Conservation (phyloP, 92 coral and sea anemone genomes). For the Chrysogorgia sp. region DNA sequence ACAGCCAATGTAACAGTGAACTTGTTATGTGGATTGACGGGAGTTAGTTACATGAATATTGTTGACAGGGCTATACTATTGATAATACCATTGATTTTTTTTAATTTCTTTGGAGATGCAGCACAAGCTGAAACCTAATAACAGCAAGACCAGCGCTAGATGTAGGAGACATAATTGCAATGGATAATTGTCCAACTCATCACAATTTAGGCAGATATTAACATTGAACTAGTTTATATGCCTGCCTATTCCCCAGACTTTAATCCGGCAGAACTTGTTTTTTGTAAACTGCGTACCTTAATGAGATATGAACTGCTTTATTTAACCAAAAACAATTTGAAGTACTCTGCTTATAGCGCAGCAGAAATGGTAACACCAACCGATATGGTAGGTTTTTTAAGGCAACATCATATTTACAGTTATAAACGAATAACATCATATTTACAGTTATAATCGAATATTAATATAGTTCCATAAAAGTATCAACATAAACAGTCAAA, state of each 20-base stretch:
- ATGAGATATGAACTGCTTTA: constrained; percentile 47
- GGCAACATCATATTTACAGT: not conserved
- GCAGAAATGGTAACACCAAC: constrained; percentile 18
- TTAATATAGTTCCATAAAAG: not conserved
- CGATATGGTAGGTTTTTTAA: constrained; percentile 24
- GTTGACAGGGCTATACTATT: constrained; percentile 48
- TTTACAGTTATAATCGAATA: not conserved
- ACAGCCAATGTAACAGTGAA: constrained; percentile 66
- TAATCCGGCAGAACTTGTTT: constrained; percentile 60
- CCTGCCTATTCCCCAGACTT: constrained; percentile 64
- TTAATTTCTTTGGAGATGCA: constrained; percentile 54
- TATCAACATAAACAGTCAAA: not conserved
- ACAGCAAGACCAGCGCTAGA: constrained; percentile 56
- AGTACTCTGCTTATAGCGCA: constrained; percentile 3
- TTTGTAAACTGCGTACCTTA: constrained; percentile 54
- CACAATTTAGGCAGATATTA: constrained; percentile 52
- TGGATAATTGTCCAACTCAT: constrained; percentile 63
- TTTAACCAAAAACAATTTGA: constrained; percentile 20
- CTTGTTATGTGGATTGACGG: constrained; percentile 53
- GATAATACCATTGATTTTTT: constrained; percentile 46
- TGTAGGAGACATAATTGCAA: constrained; percentile 52
- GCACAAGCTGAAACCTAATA: constrained; percentile 44
- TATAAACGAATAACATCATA: not conserved
- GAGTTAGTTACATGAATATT: constrained; percentile 56
- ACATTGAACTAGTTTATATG: constrained; percentile 56